Evolutionary conservation across 2,113 vertebrate species (phyloP), one percentile per base, ranked within the genome.

Genomic region (Cyprinodon variegatus): DNA sequence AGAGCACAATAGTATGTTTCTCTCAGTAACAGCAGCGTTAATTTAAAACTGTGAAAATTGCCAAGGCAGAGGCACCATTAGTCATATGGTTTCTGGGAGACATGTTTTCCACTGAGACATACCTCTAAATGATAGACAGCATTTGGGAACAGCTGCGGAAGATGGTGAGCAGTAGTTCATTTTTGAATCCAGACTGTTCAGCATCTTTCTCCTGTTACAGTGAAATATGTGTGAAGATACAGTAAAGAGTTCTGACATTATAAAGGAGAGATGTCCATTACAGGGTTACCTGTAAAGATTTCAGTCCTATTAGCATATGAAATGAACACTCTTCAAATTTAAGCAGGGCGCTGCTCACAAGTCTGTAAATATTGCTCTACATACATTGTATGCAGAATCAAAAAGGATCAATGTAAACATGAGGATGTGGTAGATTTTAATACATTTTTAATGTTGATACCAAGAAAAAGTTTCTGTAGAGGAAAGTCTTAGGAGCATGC

Each of bases 1-100:
- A 64, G 59, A 77, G 73, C 60, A 68, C 40, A 53, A 57, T 8
- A 43, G 67, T 80, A 76, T 79, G 59, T 76, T 70, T 83, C 48
- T 20, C 50, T 57, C 50, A 57, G 17, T 57, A 20, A 57, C 45
- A 66, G 48, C 72, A 14, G 39, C 17, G 8, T 39, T 77, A 72
- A 70, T 78, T 78, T 61, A 66, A 65, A 83, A 68, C 80, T 82
- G 72, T 77, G 76, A 68, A 76, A 83, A 85, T 63, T 88, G 76
- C 60, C 20, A 4, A 78, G 40, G 65, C 65, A 70, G 72, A 83
- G 77, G 45, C 65, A 70, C 60, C 62, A 70, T 74, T 50, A 77
- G 50, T 79, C 67, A 74, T 64, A 61, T 11, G 64, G 41, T 66
- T 43, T n/a, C 64, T 67, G 72, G 63, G 57, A 5, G 50, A 64